Evolutionary conservation across 2,888 invertebrate species (phyloP).

Genomic region (Microchrysa polita): DNA sequence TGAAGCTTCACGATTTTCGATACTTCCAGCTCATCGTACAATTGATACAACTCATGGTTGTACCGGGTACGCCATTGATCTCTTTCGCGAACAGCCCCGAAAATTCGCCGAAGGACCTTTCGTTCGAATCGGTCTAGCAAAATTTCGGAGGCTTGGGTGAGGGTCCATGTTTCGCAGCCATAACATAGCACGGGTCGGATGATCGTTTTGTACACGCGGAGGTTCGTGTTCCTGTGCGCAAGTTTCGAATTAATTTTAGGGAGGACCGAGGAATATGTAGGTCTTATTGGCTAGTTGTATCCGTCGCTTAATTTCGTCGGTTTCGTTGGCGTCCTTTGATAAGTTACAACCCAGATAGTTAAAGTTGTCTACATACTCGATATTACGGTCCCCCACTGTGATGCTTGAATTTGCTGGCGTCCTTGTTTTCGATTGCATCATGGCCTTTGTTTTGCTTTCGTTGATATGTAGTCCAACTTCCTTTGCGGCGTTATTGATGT

Average conservation of each 20-base stretch:
- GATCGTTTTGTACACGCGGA: constrained; percentile 2
- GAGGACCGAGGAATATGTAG: background rate
- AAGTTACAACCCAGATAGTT: background rate
- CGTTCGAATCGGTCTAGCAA: background rate
- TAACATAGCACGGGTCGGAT: background rate
- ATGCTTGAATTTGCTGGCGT: background rate
- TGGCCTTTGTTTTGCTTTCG: background rate
- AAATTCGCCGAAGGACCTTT: background rate
- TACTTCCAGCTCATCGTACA: background rate
- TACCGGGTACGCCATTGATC: background rate
- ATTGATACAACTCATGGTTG: background rate
- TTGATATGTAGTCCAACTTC: constrained; percentile 5
- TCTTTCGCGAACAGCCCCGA: background rate
- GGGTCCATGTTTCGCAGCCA: background rate
- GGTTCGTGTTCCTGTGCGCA: constrained; percentile 3
- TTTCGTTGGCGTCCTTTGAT: constrained; percentile 7
- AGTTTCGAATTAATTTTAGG: background rate
- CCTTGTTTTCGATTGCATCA: background rate
- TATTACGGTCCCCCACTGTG: background rate
- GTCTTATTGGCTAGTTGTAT: constrained; percentile 6
- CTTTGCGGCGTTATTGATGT: background rate
- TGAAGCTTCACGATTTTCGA: background rate
- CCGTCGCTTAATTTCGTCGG: constrained; percentile 20
- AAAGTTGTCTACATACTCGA: background rate
- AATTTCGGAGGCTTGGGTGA: background rate